These are phyloP conservation scores for Neotoxoptera formosana DNA, from an alignment of 1,140 invertebrate genomes.

Conservation along the genomic window DNA sequence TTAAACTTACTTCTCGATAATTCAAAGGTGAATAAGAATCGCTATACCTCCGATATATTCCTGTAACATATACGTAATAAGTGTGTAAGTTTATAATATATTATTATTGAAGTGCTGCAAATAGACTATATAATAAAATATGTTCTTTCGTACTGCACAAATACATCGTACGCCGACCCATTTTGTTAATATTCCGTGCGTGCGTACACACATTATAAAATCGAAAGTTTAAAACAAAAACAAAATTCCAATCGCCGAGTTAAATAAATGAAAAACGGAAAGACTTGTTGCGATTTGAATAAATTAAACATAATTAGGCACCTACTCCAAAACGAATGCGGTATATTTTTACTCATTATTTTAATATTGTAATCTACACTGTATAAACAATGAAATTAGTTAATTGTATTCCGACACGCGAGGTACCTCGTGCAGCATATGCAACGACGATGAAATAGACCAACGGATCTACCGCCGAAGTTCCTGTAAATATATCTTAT, in stretches of 20 bases:
- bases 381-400: constrained; percentile 4
- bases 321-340: background rate
- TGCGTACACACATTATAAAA: background rate
- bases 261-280: constrained; percentile 11
- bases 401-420: background rate
- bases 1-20: background rate
- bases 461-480: background rate
- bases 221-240: background rate
- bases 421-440: background rate
- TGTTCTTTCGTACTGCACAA: background rate
- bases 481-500: background rate
- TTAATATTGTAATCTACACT: constrained; percentile 13
- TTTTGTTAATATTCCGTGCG: background rate
- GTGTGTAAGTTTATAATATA: background rate
- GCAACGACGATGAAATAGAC: background rate
- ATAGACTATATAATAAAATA: background rate
- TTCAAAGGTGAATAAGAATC: background rate
- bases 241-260: background rate
- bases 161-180: background rate
- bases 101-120: background rate
- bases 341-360: background rate
- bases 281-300: background rate
- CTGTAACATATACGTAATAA: background rate
- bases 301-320: constrained; percentile 6
- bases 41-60: background rate